A percentile compares a stretch with the other conserved stretches of the same genome.
Conservation (phyloP, 2,888 invertebrate species). For the Dorcus hopei region DNA sequence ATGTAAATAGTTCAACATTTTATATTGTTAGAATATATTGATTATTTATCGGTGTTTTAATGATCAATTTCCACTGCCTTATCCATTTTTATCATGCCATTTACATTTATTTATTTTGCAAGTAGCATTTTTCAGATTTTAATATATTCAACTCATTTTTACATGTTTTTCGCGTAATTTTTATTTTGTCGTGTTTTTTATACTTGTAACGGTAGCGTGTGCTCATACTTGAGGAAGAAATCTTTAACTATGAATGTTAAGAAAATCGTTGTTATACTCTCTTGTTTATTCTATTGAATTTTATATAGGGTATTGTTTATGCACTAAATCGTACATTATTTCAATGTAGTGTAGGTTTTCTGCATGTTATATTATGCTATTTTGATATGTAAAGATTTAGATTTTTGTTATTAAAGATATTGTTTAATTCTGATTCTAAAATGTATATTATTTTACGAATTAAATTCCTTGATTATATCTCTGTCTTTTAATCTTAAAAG, state of each 20-base stretch:
- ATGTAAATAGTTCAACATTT: constrained; percentile 39
- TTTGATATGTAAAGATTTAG: constrained; percentile 45
- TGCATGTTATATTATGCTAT: constrained; percentile 41
- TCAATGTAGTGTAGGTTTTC: constrained; percentile 31
- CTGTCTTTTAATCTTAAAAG: not conserved
- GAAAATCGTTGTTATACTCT: constrained; percentile 46
- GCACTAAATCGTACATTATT: constrained; percentile 32
- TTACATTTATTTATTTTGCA: constrained; percentile 26
- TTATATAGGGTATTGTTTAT: constrained; percentile 45
- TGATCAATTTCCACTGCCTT: constrained; percentile 42
- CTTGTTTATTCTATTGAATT: constrained; percentile 49
- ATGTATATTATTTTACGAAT: constrained; percentile 39
- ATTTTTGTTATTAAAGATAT: constrained; percentile 43
- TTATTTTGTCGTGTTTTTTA: constrained; percentile 7
- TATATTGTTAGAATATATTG: constrained; percentile 39
- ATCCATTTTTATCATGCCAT: constrained; percentile 41
- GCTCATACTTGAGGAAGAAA: constrained; percentile 30
- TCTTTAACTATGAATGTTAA: constrained; percentile 39
- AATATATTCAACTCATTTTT: constrained; percentile 9
- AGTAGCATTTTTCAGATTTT: constrained; percentile 16
- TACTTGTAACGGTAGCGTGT: constrained; percentile 20
- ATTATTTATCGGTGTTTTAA: constrained; percentile 39
- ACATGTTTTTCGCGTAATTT: not conserved
- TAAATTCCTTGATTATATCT: constrained; percentile 27
- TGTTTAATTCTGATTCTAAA: constrained; percentile 43